These are phyloP conservation scores for Drosophila cognata DNA, from an alignment of 2,888 invertebrate genomes.

Conservation along the genomic window DNA sequence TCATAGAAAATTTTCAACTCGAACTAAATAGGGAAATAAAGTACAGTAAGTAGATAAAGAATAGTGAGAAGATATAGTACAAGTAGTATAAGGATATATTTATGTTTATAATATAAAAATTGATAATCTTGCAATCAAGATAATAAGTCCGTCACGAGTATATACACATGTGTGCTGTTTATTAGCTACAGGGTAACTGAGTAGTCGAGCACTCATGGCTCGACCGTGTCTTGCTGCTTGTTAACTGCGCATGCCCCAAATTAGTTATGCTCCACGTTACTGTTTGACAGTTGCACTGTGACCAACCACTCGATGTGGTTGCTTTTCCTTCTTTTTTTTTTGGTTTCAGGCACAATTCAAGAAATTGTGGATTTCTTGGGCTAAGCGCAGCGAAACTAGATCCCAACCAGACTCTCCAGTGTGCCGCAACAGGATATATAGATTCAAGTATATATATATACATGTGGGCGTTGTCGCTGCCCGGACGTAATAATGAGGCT, in stretches of 20 bases:
- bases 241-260: conserved; percentile 61
- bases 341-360: neutral
- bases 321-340: conserved; percentile 10
- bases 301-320: conserved; percentile 11
- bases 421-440: conserved; percentile 20
- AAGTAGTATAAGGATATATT: neutral
- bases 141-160: neutral
- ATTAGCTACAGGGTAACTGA: neutral
- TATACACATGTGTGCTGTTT: neutral
- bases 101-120: neutral
- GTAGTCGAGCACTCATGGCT: neutral
- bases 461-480: conserved; percentile 38
- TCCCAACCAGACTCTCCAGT: conserved; percentile 31
- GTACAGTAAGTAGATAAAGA: too few relatives aligned
- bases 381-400: neutral
- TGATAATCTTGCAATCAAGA: neutral
- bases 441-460: neutral
- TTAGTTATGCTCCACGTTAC: conserved; percentile 68
- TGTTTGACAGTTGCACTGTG: conserved; percentile 50
- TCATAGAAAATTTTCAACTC: neutral
- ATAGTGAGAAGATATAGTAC: too few relatives aligned
- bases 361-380: neutral
- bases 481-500: conserved; percentile 60
- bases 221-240: too few relatives aligned
- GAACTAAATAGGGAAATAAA: too few relatives aligned